Conservation (phyloP, 2,888 invertebrate species). For the Patella caerulea region DNA sequence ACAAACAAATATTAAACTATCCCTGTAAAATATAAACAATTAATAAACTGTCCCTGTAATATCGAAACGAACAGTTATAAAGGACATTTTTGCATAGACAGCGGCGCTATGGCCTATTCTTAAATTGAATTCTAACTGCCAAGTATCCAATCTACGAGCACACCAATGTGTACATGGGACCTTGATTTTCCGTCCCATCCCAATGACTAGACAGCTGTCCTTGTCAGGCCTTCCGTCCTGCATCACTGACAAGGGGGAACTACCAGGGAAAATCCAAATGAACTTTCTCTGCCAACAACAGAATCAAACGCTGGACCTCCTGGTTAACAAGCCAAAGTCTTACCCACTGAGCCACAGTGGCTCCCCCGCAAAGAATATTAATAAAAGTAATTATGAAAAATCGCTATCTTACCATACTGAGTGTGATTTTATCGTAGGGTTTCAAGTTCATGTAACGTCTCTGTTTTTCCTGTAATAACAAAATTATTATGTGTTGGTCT, state of each 20-base stretch:
- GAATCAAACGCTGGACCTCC: too few relatives aligned
- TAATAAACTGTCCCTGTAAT: too few relatives aligned
- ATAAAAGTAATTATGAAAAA: background rate
- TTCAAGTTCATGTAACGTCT: slow-evolving; percentile 72
- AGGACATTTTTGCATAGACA: too few relatives aligned
- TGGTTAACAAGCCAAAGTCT: too few relatives aligned
- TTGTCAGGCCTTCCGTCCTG: too few relatives aligned
- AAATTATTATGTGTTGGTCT: background rate
- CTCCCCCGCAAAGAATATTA: background rate
- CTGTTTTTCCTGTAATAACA: slow-evolving; percentile 67
- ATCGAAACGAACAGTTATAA: background rate
- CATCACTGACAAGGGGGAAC: too few relatives aligned
- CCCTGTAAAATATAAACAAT: slow-evolving; percentile 26
- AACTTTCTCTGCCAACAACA: too few relatives aligned
- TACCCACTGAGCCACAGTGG: too few relatives aligned
- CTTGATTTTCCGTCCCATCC: too few relatives aligned
- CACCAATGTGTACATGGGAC: background rate
- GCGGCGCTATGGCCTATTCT: background rate
- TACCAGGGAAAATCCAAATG: too few relatives aligned
- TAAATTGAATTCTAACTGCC: background rate
- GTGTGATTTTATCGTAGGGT: slow-evolving; percentile 74
- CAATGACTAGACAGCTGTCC: too few relatives aligned
- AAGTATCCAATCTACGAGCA: background rate
- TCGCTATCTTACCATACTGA: slow-evolving; percentile 72
- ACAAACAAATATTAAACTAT: background rate